Conservation (phyloP, 2,113 vertebrate genomes). For the Callipepla squamata region DNA sequence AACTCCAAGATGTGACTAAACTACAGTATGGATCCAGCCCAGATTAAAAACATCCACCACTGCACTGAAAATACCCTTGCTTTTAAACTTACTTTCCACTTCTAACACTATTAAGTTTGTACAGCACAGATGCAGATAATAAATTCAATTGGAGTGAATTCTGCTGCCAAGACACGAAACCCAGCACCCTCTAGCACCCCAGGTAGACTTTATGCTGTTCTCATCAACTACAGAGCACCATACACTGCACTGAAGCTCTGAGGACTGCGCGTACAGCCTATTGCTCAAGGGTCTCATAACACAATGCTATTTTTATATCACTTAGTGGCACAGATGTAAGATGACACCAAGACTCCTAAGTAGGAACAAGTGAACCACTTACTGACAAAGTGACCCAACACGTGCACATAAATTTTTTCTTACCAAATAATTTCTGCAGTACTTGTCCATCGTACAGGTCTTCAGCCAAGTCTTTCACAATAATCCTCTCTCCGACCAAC, state of each 20-base stretch:
- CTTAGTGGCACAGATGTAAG: conserved; percentile 41
- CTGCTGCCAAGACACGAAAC: conserved; percentile 7
- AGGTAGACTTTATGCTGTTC: conserved; percentile 45
- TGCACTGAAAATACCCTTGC: conserved; percentile 19
- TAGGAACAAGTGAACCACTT: background rate
- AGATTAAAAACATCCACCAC: conserved; percentile 67
- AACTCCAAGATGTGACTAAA: background rate
- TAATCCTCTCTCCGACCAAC: conserved; percentile 90
- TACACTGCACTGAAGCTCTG: background rate
- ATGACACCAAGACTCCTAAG: background rate
- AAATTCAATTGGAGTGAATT: background rate
- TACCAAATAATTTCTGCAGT: conserved; percentile 91
- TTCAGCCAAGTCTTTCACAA: conserved; percentile 90
- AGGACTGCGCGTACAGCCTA: background rate
- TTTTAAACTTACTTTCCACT: conserved; percentile 46
- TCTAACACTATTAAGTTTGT: background rate
- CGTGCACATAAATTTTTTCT: conserved; percentile 27
- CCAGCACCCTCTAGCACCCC: background rate
- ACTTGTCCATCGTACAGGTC: conserved; percentile 92
- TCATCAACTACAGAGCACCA: conserved; percentile 31
- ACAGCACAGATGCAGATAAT: conserved; percentile 32
- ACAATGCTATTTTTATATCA: conserved; percentile 51
- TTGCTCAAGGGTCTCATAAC: conserved; percentile 15
- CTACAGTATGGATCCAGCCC: background rate
- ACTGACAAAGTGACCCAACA: conserved; percentile 11